These are phyloP conservation scores for Thymelicus lineola DNA, from an alignment of 2,888 invertebrate species.

Conservation along the genomic window DNA sequence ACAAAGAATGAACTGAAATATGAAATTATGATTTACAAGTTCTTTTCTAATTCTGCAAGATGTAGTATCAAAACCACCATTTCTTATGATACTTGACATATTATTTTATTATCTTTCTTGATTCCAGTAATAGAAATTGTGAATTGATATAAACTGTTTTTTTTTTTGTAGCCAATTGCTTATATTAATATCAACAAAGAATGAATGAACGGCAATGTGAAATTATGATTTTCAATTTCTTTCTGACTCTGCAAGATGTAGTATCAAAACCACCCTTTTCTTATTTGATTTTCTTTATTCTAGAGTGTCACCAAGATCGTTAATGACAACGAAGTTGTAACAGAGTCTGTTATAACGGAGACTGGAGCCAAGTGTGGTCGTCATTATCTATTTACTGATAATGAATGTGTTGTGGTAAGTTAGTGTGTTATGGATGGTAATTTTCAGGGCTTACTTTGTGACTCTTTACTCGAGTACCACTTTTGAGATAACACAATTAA, in stretches of 20 bases:
- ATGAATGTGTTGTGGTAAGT: conserved; percentile 75
- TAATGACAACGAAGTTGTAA: conserved; percentile 76
- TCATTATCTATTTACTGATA: conserved; percentile 71
- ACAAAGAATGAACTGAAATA: no score
- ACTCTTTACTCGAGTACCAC: not conserved
- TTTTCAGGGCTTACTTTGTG: not conserved
- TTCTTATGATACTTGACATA: not conserved
- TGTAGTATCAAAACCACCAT: conserved; percentile 18
- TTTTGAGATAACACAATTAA: no score
- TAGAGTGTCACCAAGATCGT: conserved; percentile 84
- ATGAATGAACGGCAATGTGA: no score
- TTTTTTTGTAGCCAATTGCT: no score
- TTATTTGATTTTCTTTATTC: conserved; percentile 48
- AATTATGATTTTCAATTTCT: no score
- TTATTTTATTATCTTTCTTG: no score
- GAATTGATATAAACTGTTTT: not conserved
- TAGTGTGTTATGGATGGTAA: not conserved
- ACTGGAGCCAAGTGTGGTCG: conserved; percentile 67
- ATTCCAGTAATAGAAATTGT: not conserved
- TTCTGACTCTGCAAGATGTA: no score
- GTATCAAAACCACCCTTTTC: conserved; percentile 19
- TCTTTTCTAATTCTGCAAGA: no score
- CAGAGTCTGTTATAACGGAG: conserved; percentile 71
- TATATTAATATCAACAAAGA: no score
- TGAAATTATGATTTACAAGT: no score